Evolutionary conservation across 1,140 invertebrate genomes (phyloP).

Genomic region (Sminthurides bifidus): DNA sequence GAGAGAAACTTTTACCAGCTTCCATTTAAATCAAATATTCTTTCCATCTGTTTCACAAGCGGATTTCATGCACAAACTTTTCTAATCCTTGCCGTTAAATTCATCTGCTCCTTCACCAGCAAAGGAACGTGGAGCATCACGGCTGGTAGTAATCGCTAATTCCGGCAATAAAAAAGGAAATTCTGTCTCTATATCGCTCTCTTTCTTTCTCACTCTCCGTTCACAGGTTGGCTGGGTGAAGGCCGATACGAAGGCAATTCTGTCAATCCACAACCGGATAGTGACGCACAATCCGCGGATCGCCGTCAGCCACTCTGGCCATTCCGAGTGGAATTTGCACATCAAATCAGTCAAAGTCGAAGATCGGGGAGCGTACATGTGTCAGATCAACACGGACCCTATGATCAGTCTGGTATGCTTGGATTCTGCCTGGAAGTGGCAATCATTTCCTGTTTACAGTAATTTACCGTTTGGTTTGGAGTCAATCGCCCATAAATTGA

Average conservation of each 20-base stretch:
- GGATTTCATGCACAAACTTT: too few species aligned
- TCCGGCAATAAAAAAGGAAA: not conserved
- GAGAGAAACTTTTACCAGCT: too few species aligned
- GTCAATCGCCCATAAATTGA: not conserved
- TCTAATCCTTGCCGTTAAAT: too few species aligned
- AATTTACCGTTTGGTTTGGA: not conserved
- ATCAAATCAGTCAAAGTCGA: slow-evolving; percentile 36
- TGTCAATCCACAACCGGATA: slow-evolving; percentile 39
- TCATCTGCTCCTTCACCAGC: too few species aligned
- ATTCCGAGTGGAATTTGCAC: slow-evolving; percentile 36
- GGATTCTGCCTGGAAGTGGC: not conserved
- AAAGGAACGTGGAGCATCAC: not conserved
- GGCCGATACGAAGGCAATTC: slow-evolving; percentile 38
- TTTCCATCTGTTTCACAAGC: too few species aligned
- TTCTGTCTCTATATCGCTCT: not conserved
- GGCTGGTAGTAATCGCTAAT: not conserved
- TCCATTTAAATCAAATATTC: too few species aligned
- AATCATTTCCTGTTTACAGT: slow-evolving; percentile 3
- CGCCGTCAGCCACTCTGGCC: slow-evolving; percentile 32
- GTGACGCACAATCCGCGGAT: slow-evolving; percentile 38
- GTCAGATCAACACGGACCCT: slow-evolving; percentile 39
- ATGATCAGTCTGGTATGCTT: slow-evolving; percentile 36
- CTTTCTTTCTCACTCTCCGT: slow-evolving; percentile 10
- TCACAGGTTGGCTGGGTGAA: slow-evolving; percentile 41
- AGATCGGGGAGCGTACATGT: slow-evolving; percentile 37